Evolutionary conservation across 2,113 vertebrate genomes (phyloP).

Genomic region (Leptocoma aspasia): DNA sequence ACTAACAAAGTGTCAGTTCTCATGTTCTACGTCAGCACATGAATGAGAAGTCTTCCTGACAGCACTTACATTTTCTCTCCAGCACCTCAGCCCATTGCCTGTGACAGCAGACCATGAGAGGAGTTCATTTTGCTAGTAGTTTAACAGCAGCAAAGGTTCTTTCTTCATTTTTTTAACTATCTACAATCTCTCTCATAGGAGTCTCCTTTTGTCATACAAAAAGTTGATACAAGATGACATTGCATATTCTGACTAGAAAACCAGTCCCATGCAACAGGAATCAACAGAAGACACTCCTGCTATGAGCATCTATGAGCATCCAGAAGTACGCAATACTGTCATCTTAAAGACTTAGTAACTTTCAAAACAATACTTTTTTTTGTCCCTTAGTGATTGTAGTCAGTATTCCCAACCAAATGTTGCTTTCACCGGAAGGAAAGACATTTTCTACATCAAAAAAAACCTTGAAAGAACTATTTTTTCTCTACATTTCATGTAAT

Average conservation of each 20-base stretch:
- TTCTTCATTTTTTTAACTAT: background rate
- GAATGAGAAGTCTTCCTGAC: background rate
- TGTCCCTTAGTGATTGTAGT: background rate
- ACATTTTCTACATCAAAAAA: background rate
- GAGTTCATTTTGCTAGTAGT: background rate
- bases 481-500: background rate
- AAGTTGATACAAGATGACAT: background rate
- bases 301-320: background rate
- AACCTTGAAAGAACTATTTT: background rate
- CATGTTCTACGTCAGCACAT: background rate
- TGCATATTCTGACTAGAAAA: background rate
- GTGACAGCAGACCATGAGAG: background rate
- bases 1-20: background rate
- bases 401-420: background rate
- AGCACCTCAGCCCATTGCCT: background rate
- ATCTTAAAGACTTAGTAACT: background rate
- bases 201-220: background rate
- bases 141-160: background rate
- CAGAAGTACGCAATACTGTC: rapidly evolving
- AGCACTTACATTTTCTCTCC: background rate
- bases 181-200: background rate
- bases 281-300: background rate
- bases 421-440: background rate
- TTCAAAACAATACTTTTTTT: background rate
- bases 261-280: background rate